Evolutionary conservation across 2,113 vertebrate species (phyloP).

Genomic region (Trichomycterus rosablanca): DNA sequence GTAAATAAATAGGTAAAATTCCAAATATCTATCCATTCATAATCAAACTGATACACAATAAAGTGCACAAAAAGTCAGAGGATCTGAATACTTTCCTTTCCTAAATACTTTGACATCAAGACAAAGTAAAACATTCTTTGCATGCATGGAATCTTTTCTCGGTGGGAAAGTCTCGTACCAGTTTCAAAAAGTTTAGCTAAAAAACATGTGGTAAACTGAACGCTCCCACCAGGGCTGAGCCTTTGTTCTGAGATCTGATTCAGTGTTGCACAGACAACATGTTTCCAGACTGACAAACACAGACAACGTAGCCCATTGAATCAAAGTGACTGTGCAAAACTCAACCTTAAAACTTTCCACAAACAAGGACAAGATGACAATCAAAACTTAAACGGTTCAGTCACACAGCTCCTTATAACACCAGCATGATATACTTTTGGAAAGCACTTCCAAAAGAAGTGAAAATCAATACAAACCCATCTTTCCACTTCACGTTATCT

Average conservation of each 20-base stretch:
- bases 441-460: constrained; percentile 43
- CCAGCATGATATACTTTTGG: constrained; percentile 50
- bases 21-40: too few relatives aligned
- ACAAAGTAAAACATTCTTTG: not conserved
- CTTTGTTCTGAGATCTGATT: constrained; percentile 55
- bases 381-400: constrained; percentile 55
- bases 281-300: constrained; percentile 48
- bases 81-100: not conserved
- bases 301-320: constrained; percentile 40
- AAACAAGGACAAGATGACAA: constrained; percentile 43
- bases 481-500: not conserved
- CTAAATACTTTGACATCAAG: not conserved
- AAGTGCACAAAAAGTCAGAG: too few relatives aligned
- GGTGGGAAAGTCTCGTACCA: constrained; percentile 31
- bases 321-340: constrained; percentile 49
- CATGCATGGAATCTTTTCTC: not conserved
- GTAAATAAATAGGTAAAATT: too few relatives aligned
- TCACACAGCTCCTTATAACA: constrained; percentile 46
- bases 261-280: constrained; percentile 49
- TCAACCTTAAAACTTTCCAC: constrained; percentile 50
- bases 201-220: constrained; percentile 52
- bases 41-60: too few relatives aligned
- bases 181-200: constrained; percentile 42
- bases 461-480: constrained; percentile 42
- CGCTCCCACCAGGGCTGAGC: constrained; percentile 35